A percentile compares a stretch with the other conserved stretches of the same genome.
Conservation (phyloP, 2,888 invertebrate species). For the Chouioia cunea region DNA sequence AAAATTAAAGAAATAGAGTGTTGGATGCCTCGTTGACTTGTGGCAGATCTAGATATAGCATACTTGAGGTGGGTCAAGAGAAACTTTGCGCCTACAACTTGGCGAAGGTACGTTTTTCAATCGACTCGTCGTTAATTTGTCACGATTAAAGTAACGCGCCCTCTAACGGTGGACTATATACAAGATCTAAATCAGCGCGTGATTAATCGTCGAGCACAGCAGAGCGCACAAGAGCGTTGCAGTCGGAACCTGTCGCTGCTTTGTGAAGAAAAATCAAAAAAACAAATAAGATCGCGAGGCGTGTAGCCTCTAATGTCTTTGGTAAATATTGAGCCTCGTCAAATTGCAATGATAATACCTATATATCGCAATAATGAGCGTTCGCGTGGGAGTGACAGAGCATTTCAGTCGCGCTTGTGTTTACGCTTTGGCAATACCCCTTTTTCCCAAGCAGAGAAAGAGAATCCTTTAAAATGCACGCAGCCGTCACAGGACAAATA, state of each 20-base stretch:
- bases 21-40: not conserved
- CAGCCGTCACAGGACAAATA: no score
- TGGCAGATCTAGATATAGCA: slow-evolving; percentile 53
- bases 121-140: no score
- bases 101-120: no score
- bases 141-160: not conserved
- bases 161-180: not conserved
- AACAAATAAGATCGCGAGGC: no score
- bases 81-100: no score
- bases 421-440: slow-evolving; percentile 13
- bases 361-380: slow-evolving; percentile 48
- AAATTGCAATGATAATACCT: slow-evolving; percentile 46
- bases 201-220: slow-evolving; percentile 63
- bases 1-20: slow-evolving; percentile 9
- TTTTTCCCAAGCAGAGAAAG: not conserved
- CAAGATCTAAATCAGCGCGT: not conserved
- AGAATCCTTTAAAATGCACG: not conserved
- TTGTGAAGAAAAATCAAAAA: no score
- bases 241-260: no score
- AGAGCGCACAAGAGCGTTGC: slow-evolving; percentile 43
- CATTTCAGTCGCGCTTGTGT: not conserved
- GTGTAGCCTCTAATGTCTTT: no score
- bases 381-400: slow-evolving; percentile 45
- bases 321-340: not conserved
- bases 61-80: slow-evolving; percentile 44